A percentile compares a stretch with the other conserved stretches of the same genome.
Evolutionary conservation across 2,113 vertebrate genomes (phyloP).

Genomic region (Oncorhynchus keta): DNA sequence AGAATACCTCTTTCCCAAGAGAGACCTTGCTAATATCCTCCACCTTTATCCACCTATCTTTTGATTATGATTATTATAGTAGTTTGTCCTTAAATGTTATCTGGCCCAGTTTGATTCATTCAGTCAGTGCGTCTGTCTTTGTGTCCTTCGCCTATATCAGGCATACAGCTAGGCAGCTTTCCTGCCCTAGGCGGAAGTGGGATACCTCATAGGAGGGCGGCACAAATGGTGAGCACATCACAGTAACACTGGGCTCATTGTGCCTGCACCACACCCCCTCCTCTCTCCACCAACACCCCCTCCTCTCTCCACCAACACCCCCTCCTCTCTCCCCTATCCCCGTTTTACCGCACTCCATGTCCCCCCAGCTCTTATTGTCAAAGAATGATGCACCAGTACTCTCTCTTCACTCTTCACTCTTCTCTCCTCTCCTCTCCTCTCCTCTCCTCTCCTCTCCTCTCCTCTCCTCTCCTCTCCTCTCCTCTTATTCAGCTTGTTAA

Average conservation of each 20-base stretch:
- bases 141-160: slow-evolving; percentile 65
- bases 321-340: slow-evolving; percentile 72
- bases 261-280: slow-evolving; percentile 69
- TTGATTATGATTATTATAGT: slow-evolving; percentile 12
- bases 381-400: slow-evolving; percentile 47
- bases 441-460: neutral
- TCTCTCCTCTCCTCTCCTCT: slow-evolving; percentile 58
- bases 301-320: slow-evolving; percentile 77
- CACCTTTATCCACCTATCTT: neutral
- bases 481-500: slow-evolving; percentile 79
- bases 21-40: too few species aligned
- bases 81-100: neutral
- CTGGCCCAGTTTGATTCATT: neutral
- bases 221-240: slow-evolving; percentile 83
- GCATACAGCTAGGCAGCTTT: slow-evolving; percentile 17
- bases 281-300: slow-evolving; percentile 67
- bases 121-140: neutral
- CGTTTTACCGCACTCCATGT: slow-evolving; percentile 45
- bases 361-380: slow-evolving; percentile 80
- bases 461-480: slow-evolving; percentile 32
- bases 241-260: slow-evolving; percentile 84
- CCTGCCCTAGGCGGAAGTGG: slow-evolving; percentile 18
- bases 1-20: too few species aligned
- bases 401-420: slow-evolving; percentile 48
- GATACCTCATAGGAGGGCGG: slow-evolving; percentile 74